A percentile compares a stretch with the other conserved stretches of the same genome.
Conservation (phyloP, 2,888 invertebrate species). For the Campoplex nolae region DNA sequence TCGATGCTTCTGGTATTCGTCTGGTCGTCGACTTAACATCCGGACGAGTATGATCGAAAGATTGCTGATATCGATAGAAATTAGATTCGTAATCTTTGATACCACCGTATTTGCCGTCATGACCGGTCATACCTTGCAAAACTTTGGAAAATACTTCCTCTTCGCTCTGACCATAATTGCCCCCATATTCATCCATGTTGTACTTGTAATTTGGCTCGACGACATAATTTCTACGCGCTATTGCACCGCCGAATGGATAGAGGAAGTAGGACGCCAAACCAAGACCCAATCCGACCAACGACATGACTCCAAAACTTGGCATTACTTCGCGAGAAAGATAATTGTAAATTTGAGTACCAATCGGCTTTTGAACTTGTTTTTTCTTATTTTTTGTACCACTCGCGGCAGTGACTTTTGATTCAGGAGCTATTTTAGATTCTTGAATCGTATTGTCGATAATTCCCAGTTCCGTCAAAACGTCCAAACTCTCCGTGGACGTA, state of each 20-base stretch:
- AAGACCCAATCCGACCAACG: conserved; percentile 89
- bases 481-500: conserved; percentile 34
- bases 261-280: conserved; percentile 92
- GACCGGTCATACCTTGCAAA: conserved; percentile 88
- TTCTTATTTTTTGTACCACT: conserved; percentile 86
- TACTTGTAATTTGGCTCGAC: conserved; percentile 87
- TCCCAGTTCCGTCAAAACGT: conserved; percentile 65
- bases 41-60: conserved; percentile 76
- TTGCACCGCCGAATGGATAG: conserved; percentile 90
- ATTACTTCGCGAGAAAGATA: conserved; percentile 92
- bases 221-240: conserved; percentile 88
- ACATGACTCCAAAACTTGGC: conserved; percentile 92
- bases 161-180: conserved; percentile 90
- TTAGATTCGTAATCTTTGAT: conserved; percentile 76
- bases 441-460: conserved; percentile 76
- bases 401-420: conserved; percentile 79
- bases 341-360: conserved; percentile 91
- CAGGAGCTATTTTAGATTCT: conserved; percentile 83
- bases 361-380: conserved; percentile 86
- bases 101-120: conserved; percentile 69
- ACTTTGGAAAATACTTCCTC: conserved; percentile 92
- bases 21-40: conserved; percentile 84
- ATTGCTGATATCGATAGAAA: conserved; percentile 79
- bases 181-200: conserved; percentile 89
- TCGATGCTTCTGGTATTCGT: conserved; percentile 71